Conservation (phyloP, 2,113 vertebrate species). For the Nasalis larvatus region DNA sequence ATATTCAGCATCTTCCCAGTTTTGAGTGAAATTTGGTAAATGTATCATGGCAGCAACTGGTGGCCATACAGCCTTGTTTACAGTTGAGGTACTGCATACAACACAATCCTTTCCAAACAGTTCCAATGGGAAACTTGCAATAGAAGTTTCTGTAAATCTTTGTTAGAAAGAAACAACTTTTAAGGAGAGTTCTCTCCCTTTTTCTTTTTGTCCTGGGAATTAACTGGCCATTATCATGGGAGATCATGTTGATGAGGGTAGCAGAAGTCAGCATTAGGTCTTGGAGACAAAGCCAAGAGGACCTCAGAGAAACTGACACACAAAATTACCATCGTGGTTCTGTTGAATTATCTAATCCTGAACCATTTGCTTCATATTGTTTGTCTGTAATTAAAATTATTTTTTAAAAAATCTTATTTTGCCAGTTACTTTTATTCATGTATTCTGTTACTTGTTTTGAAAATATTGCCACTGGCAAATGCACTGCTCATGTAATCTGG, state of each 20-base stretch:
- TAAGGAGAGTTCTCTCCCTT: neutral
- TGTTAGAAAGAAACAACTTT: neutral
- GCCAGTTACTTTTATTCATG: neutral
- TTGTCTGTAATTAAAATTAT: neutral
- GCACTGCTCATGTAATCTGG: neutral
- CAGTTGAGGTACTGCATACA: neutral
- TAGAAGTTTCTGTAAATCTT: neutral
- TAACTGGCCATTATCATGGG: neutral
- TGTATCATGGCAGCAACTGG: neutral
- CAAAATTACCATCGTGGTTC: neutral
- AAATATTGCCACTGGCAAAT: neutral
- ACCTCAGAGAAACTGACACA: neutral
- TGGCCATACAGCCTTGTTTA: accelerated
- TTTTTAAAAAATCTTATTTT: neutral
- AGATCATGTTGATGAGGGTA: neutral
- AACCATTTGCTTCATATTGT: too few relatives aligned
- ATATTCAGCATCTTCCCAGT: neutral
- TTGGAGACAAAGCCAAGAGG: neutral
- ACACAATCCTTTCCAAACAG: neutral
- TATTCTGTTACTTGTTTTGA: neutral
- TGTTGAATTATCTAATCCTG: neutral
- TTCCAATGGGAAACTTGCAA: neutral
- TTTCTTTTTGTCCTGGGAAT: neutral
- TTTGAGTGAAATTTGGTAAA: neutral
- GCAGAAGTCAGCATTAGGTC: neutral